These are phyloP conservation scores for human (Homo sapiens) DNA, from an alignment of 2,113 vertebrate genomes.

Conservation along the genomic window DNA sequence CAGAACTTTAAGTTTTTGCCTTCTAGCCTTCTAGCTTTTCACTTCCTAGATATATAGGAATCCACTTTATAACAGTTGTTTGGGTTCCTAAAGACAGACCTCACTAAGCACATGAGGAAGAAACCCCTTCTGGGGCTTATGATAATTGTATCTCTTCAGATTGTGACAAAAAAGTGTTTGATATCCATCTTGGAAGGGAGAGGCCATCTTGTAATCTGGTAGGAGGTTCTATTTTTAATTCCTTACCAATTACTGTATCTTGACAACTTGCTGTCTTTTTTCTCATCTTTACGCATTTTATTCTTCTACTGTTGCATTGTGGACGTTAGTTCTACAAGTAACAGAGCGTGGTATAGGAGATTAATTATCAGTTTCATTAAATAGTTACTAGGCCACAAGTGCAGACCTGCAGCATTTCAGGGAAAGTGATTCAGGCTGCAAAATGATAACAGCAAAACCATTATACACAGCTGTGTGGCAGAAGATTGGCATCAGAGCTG, in stretches of 20 bases:
- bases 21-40: neutral
- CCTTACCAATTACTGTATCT: neutral
- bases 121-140: neutral
- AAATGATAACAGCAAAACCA: neutral
- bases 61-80: neutral
- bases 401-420: neutral
- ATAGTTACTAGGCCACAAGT: neutral
- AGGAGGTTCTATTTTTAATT: neutral
- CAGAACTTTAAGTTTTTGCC: neutral
- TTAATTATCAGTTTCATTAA: neutral
- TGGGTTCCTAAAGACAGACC: neutral
- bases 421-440: neutral
- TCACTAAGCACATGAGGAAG: neutral
- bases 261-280: neutral
- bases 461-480: neutral
- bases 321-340: neutral
- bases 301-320: neutral
- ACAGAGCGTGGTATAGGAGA: neutral
- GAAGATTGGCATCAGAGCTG: neutral
- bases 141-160: neutral
- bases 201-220: neutral
- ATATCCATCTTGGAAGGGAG: neutral
- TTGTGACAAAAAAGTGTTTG: neutral
- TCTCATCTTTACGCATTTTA: neutral
- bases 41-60: neutral